Evolutionary conservation across 1,140 invertebrate genomes (phyloP).

Genomic region (Lordiphosa mommai): DNA sequence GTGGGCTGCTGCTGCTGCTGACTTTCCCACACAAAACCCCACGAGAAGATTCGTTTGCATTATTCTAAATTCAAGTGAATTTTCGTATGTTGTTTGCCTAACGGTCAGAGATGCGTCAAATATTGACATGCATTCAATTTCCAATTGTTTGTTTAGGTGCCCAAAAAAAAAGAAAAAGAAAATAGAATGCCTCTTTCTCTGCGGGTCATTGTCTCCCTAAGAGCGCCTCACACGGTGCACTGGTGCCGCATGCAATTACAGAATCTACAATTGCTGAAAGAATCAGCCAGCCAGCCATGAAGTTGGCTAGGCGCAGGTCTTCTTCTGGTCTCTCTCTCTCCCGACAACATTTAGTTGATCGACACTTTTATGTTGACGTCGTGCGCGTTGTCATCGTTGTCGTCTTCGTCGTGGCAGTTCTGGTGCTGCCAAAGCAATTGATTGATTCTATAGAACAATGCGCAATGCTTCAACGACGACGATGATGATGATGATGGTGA

Average conservation of each 20-base stretch:
- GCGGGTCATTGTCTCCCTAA: neutral
- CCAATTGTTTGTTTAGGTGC: constrained; percentile 58
- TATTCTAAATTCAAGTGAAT: constrained; percentile 34
- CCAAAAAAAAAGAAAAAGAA: constrained; percentile 17
- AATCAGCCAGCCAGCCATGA: constrained; percentile 30
- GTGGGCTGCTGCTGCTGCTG: constrained; percentile 18
- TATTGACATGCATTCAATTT: constrained; percentile 69
- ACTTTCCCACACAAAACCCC: constrained; percentile 38
- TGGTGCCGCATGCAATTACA: constrained; percentile 77
- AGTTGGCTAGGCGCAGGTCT: too few relatives aligned
- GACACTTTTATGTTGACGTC: constrained; percentile 77
- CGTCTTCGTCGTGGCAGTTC: constrained; percentile 57
- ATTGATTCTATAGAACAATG: constrained; percentile 75
- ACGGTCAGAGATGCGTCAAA: constrained; percentile 51
- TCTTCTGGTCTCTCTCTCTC: constrained; percentile 5
- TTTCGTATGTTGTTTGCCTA: constrained; percentile 38
- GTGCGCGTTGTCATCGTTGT: constrained; percentile 74
- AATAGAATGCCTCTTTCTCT: neutral
- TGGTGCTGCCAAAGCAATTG: constrained; percentile 67
- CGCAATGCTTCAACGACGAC: constrained; percentile 32
- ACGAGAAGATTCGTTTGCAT: neutral
- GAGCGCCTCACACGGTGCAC: constrained; percentile 27
- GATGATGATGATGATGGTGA: constrained; percentile 17
- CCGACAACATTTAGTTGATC: constrained; percentile 75
- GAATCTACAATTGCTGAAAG: constrained; percentile 62